These are phyloP conservation scores for Umimayanthus chanpuru DNA, from an alignment of 92 coral and sea anemone species.

Conservation along the genomic window DNA sequence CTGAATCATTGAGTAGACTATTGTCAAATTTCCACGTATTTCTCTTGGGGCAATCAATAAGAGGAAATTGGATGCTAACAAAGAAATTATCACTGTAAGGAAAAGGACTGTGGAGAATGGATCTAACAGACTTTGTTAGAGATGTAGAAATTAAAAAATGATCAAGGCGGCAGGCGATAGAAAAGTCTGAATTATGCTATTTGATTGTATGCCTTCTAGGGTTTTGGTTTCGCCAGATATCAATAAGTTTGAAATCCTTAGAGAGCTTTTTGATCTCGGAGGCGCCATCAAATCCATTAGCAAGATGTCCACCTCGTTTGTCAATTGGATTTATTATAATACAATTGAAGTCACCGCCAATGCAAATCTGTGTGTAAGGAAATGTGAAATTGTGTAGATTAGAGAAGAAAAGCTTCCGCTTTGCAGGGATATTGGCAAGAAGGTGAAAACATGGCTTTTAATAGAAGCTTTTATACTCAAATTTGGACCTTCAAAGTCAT, in stretches of 20 bases:
- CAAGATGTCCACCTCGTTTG: slow-evolving; percentile 15
- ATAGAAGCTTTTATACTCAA: background rate
- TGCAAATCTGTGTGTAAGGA: background rate
- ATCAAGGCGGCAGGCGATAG: slow-evolving; percentile 10
- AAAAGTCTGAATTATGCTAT: background rate
- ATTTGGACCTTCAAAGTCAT: background rate
- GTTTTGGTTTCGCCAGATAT: background rate
- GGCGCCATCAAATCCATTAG: too few relatives aligned
- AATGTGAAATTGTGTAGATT: background rate
- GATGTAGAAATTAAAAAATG: background rate
- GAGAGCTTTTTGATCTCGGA: too few relatives aligned
- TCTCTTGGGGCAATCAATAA: background rate
- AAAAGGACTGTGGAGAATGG: background rate
- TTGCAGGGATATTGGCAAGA: background rate
- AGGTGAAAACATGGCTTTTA: background rate
- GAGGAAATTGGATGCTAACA: too few relatives aligned
- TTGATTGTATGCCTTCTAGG: background rate
- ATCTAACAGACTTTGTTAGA: background rate
- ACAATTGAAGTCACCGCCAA: slow-evolving; percentile 45
- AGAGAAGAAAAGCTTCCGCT: background rate
- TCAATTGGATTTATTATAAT: background rate
- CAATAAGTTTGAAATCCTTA: background rate
- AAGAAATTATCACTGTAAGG: background rate
- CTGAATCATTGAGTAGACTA: background rate
- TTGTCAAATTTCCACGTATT: slow-evolving; percentile 2